Evolutionary conservation across 2,113 vertebrate species (phyloP).

Genomic region (Emydura subglobosa): DNA sequence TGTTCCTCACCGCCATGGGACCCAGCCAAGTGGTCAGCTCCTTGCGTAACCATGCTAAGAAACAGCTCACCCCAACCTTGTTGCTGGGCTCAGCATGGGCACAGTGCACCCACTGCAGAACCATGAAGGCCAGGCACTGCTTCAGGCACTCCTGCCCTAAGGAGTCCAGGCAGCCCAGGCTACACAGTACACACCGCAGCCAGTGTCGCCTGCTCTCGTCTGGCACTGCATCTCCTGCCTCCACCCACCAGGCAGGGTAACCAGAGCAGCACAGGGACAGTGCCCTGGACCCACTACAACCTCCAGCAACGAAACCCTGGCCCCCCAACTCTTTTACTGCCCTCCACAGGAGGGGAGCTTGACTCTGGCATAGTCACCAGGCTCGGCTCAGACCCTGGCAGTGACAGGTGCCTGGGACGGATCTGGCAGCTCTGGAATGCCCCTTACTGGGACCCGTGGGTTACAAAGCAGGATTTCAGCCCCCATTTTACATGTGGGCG

Average conservation of each 20-base stretch:
- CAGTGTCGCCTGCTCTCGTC: no score
- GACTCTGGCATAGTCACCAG: not conserved
- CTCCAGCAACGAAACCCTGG: no score
- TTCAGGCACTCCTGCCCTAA: not conserved
- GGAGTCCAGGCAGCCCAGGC: no score
- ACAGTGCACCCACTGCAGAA: not conserved
- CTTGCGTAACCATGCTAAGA: not conserved
- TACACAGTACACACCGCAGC: no score
- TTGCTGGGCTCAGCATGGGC: not conserved
- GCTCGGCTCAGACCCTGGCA: not conserved
- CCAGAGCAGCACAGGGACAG: no score
- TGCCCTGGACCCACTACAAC: no score
- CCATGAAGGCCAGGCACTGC: no score
- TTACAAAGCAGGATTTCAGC: no score
- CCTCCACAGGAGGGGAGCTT: not conserved
- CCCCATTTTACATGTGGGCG: not conserved
- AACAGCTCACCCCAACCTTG: not conserved
- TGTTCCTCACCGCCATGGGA: not conserved
- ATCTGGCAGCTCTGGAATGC: not conserved
- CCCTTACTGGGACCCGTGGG: no score
- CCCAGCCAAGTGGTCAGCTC: not conserved
- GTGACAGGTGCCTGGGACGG: no score
- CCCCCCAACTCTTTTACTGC: not conserved
- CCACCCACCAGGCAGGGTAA: no score
- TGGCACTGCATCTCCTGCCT: no score